Base-by-base conservation (phyloP, 2,888 invertebrate species). In the Drosophila formosana region DNA sequence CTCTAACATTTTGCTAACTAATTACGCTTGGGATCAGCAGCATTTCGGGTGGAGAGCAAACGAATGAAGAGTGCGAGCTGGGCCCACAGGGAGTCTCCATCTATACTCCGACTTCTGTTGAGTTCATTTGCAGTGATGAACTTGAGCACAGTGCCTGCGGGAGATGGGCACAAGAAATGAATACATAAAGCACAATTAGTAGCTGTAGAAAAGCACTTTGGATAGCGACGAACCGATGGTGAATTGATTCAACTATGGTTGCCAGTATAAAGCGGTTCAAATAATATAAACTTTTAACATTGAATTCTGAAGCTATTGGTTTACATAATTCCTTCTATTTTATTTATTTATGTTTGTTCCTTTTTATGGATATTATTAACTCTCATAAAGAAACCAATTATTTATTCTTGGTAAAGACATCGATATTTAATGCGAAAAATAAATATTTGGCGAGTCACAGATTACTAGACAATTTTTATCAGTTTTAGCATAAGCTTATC, bases 1-100 rank as follows among this genome's bases (percentile, higher is more conserved):
- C 75, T 72, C 60, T 56, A 82, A 67, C 72, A 86, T 88, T 82
- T 88, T 80, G 72, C 87, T 50, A 84, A 89, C 89, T 87, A 75
- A 87, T 89, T 87, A 87, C 56, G 57, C 68, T 32, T 28, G 79
- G 68, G 64, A 67, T 68, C 57, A 63, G 34, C 57, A 51, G 11
- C 51, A 51, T 28, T 53, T 49, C 13, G 49, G 11, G 8, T 18
- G 11, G 28, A 8, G 11, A 11, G 46, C 32, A 28, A n/a, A 13
- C n/a, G 9, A 4, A 26, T 6, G 39, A 8, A 23, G 26, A 9
- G 28, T 4, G 32, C 13, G 1, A 4, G n/a, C 37, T 0, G 0
- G 6, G 9, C 13, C 76, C 56, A 13, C 4, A 30, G 46, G 57
- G 34, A 47, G 18, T 57, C 41, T 41, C 6, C 11, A 26, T 37